phyloP scores from a whole-genome alignment of 2,888 invertebrate species.

The Blastobasis lacticolella region DNA sequence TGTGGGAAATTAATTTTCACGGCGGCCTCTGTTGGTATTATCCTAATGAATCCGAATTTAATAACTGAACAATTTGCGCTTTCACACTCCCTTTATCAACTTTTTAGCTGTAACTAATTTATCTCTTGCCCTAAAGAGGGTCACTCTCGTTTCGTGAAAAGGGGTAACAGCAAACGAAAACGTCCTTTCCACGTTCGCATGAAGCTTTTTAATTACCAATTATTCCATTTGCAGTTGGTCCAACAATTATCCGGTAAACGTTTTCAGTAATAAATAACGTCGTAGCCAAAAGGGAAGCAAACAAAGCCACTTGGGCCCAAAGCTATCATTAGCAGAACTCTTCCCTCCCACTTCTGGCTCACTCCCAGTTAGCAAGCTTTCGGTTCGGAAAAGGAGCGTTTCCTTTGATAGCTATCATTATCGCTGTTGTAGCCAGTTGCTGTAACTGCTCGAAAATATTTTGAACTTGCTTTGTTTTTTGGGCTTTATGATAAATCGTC shows the following conservation, averaged over 20 bases:
- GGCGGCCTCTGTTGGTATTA: no score
- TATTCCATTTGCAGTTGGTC: constrained; percentile 17
- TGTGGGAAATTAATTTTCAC: no score
- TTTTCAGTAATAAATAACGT: constrained; percentile 38
- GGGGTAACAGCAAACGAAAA: neutral
- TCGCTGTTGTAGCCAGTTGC: no score
- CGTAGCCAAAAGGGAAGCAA: constrained; percentile 38
- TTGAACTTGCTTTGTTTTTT: no score
- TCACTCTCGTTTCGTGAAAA: neutral
- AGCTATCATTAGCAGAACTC: constrained; percentile 28
- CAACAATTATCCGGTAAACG: constrained; percentile 32
- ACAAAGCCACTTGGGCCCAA: constrained; percentile 41
- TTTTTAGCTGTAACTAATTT: no score
- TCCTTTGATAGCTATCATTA: no score
- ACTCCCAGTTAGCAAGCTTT: constrained; percentile 1
- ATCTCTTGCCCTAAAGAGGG: no score
- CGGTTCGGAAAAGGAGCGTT: neutral
- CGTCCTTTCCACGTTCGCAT: neutral
- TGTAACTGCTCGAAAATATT: no score
- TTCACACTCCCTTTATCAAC: no score
- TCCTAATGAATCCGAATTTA: no score
- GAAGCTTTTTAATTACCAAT: constrained; percentile 6
- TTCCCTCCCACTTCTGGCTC: neutral
- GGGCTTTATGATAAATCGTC: no score
- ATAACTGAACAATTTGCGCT: no score